These are phyloP conservation scores for Lysandra coridon DNA, from an alignment of 2,888 invertebrate species.

Conservation along the genomic window DNA sequence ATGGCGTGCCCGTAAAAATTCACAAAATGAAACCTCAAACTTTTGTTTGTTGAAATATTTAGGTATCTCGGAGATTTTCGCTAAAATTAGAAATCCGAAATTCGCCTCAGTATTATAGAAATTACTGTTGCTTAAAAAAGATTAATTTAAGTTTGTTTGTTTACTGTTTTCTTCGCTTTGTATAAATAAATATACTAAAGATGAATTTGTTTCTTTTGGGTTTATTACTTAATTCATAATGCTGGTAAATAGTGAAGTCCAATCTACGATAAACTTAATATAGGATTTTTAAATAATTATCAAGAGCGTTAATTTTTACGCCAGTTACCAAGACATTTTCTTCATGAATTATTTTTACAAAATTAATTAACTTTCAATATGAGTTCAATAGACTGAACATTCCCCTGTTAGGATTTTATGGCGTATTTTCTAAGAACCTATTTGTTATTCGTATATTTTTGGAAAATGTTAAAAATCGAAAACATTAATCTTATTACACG, in stretches of 20 bases:
- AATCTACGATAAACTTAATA: neutral
- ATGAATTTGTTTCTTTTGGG: neutral
- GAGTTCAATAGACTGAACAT: neutral
- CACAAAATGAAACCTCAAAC: conserved; percentile 2
- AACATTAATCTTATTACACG: no score
- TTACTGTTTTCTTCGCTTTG: neutral
- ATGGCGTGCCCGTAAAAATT: neutral
- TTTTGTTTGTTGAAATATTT: conserved; percentile 14
- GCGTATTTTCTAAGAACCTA: neutral
- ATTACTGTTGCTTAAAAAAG: neutral
- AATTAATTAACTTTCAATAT: neutral
- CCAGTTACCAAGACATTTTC: neutral
- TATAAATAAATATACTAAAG: neutral
- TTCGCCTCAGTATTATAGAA: neutral
- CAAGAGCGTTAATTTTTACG: neutral
- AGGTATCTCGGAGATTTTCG: neutral
- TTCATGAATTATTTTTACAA: neutral
- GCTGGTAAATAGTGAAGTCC: neutral
- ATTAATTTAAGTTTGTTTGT: neutral
- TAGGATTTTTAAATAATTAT: neutral
- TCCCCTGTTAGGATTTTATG: neutral
- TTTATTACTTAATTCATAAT: neutral
- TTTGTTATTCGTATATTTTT: neutral
- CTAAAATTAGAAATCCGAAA: neutral
- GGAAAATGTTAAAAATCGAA: neutral